Base-by-base conservation (phyloP, 2,113 vertebrate species). In the Axis porcinus region DNA sequence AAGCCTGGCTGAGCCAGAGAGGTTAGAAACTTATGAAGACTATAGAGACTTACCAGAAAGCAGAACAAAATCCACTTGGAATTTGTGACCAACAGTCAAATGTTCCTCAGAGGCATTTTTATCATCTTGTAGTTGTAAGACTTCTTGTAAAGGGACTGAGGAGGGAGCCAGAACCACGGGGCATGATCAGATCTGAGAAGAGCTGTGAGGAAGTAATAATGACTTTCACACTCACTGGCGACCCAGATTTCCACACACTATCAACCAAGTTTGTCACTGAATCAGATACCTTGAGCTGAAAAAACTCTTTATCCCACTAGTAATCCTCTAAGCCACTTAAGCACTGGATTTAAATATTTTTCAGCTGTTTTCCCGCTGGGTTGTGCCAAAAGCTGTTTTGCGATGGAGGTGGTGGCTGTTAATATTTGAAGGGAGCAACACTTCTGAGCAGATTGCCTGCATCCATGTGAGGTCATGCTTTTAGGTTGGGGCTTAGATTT, bases 301-400 rank as follows among this genome's bases (percentile, higher is more conserved):
- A 33, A 21, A 88, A 89, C 88, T 90, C 86, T 92, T 94, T 96
- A 89, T 97, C 60, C 84, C 78, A 60, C 95, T 82, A 97, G 64
- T 86, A 98, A 96, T 67, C 88, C 96, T 97, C 30, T 95, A 78
- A 97, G 82, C 97, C 95, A 97, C 78, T 47, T 96, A 93, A 95
- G 84, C 60, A 92, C 70, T 88, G 57, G 62, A 94, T 93, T 52
- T n/a, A 83, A 97, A 83, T 89, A 85, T 91, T 98, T 98, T 90
- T 57, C 92, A 97, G 97, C 70, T 95, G 47, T 84, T 96, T 97
- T 58, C 36, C 86, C 94, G 60, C 78, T 12, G 96, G 79, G 74
- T 70, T 60, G 96, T 97, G 89, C 55, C 96, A 81, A 92, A 94
- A 52, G 8, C 1, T 84, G 55, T 87, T 97, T 91, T 30, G 94